Percentiles rank a stretch among this genome's conserved stretches.
Conservation (phyloP, 2,797 vertebrate genomes). For the Nothura maculosa region DNA sequence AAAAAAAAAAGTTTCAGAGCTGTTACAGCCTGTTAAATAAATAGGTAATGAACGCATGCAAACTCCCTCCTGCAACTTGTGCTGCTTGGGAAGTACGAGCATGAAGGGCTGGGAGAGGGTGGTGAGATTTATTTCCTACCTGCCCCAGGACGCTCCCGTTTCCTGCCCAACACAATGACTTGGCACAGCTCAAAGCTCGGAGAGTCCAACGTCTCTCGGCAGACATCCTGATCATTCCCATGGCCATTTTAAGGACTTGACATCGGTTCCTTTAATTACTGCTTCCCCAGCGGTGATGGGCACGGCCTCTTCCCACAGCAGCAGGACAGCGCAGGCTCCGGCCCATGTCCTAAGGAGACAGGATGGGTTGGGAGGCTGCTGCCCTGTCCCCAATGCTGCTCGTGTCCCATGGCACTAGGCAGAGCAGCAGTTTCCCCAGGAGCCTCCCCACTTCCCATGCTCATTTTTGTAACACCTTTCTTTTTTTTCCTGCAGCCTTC, state of each 20-base stretch:
- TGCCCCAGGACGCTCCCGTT: slow-evolving; percentile 49
- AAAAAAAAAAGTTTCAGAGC: background rate
- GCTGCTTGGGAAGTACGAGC: background rate
- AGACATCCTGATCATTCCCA: slow-evolving; percentile 57
- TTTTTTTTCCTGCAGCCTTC: background rate
- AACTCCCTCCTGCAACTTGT: background rate
- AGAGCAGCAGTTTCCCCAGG: background rate
- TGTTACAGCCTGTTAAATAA: background rate
- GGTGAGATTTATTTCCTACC: slow-evolving; percentile 28
- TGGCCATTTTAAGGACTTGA: slow-evolving; percentile 50
- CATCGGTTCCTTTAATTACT: slow-evolving; percentile 64
- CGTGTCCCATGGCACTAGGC: background rate
- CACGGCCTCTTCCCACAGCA: background rate
- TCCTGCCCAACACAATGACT: slow-evolving; percentile 64
- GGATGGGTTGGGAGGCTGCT: accelerated
- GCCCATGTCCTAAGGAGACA: background rate
- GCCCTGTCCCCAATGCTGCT: accelerated
- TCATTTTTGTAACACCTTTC: background rate
- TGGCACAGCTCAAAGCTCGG: slow-evolving; percentile 64
- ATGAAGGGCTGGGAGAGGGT: slow-evolving; percentile 4
- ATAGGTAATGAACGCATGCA: accelerated
- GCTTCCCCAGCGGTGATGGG: background rate
- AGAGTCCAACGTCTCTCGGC: slow-evolving; percentile 56
- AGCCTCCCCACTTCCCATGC: background rate
- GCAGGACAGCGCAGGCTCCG: background rate